Percentiles rank a stretch among this genome's conserved stretches.
Evolutionary conservation across 2,888 invertebrate species (phyloP).

Genomic region (Petrolisthes cinctipes): DNA sequence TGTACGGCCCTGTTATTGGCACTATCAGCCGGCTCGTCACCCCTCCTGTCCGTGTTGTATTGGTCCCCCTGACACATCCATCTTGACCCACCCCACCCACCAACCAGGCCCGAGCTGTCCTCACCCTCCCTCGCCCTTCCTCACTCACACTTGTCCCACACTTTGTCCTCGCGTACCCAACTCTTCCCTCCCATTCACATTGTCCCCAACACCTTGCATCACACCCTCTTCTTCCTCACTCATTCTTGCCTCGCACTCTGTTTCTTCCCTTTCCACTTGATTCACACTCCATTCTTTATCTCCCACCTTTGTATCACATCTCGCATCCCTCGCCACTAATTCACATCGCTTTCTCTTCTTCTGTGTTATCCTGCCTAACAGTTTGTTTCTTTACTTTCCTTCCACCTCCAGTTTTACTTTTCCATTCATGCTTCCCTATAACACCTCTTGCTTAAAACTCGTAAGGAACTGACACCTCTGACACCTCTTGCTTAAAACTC

Average conservation of each 20-base stretch:
- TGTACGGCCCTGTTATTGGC: conserved; percentile 11
- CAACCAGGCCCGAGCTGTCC: background rate
- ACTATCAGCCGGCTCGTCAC: background rate
- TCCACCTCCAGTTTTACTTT: too few relatives aligned
- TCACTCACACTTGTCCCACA: background rate
- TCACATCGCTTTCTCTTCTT: too few relatives aligned
- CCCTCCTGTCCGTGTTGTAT: background rate
- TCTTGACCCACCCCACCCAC: background rate
- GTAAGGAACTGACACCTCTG: too few relatives aligned
- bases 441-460: too few relatives aligned
- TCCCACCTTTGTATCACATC: too few relatives aligned
- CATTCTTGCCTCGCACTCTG: background rate
- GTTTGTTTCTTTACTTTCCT: too few relatives aligned
- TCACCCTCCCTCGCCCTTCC: background rate
- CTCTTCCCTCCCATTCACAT: background rate
- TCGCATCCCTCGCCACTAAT: background rate
- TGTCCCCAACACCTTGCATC: background rate
- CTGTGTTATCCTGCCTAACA: too few relatives aligned
- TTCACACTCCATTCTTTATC: background rate
- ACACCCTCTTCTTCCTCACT: conserved; percentile 3
- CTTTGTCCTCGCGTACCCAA: background rate
- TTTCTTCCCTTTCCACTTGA: background rate
- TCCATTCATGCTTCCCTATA: too few relatives aligned
- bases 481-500: too few relatives aligned
- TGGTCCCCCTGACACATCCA: background rate